Base-by-base conservation (phyloP, 2,113 vertebrate genomes). In the Anhinga rufa region DNA sequence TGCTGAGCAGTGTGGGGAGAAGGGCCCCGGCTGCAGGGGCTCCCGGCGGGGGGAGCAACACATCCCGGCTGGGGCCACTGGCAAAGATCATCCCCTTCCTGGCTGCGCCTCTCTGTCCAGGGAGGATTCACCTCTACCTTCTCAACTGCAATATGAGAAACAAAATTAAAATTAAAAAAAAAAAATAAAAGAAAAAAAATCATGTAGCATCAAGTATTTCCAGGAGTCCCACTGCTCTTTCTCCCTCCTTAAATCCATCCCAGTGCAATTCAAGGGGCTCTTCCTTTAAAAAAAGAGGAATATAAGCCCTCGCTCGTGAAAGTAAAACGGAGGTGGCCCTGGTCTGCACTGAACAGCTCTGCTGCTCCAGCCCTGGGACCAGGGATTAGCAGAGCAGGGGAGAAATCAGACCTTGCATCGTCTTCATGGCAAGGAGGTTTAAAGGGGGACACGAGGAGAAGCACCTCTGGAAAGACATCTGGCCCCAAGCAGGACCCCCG, bases 41-140 rank as follows among this genome's bases (percentile, higher is more conserved):
- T 91, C 26, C 20, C 0, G 0, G 4, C 4, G 2, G 19, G 34
- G 71, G 40, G 24, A 69, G 21, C 4, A 0, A 60, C 87, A 42
- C 2, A 2, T 80, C 77, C 72, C 8, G 2, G 40, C 38, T 1
- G 0, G 12, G 55, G 42, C 48, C 66, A 40, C 5, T 0, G 1
- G 76, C 54, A 69, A 25, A 55, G 77, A 81, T 72, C 9, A 2
- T 38, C 62, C 26, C 57, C n/a, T 46, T 62, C 51, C 48, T 3
- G 0, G 8, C 62, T 72, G 44, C 13, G 8, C 49, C 60, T 85
- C 86, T 38, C 48, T 55, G 10, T 32, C 57, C 8, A 0, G 26
- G 32, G 9, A 69, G 32, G 14, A 51, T 25, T 83, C n/a, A 13
- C 48, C 26, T 64, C 48, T 10, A 6, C 66, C 25, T n/a, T 62